A percentile compares a stretch with the other conserved stretches of the same genome.
These are phyloP conservation scores for Lasius fuliginosus DNA, from an alignment of 2,888 invertebrate species.

Conservation along the genomic window DNA sequence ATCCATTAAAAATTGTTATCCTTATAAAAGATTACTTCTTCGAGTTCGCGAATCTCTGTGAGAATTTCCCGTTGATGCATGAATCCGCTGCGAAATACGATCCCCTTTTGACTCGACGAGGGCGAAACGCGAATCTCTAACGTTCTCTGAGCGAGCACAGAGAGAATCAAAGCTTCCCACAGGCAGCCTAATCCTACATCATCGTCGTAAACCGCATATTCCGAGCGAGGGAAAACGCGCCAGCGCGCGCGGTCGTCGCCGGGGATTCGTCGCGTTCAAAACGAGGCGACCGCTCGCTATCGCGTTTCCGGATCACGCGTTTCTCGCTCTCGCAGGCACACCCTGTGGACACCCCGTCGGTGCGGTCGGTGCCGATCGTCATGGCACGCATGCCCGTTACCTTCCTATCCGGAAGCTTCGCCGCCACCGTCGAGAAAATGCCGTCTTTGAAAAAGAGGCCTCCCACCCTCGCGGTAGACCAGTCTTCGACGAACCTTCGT, in stretches of 20 bases:
- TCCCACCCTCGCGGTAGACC: slow-evolving; percentile 63
- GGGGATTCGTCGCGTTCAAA: slow-evolving; percentile 14
- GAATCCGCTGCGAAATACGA: slow-evolving; percentile 6
- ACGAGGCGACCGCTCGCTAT: slow-evolving; percentile 30
- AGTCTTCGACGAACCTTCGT: slow-evolving; percentile 75
- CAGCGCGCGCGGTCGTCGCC: not conserved
- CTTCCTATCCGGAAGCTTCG: slow-evolving; percentile 72
- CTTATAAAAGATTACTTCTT: not conserved
- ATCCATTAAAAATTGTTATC: slow-evolving; percentile 8
- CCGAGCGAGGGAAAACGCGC: not conserved
- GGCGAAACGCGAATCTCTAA: slow-evolving; percentile 34
- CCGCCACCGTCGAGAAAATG: slow-evolving; percentile 72
- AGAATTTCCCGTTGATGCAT: slow-evolving; percentile 9
- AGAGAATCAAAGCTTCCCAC: slow-evolving; percentile 23
- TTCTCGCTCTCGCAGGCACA: slow-evolving; percentile 65
- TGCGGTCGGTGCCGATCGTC: slow-evolving; percentile 65
- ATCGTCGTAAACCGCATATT: slow-evolving; percentile 4
- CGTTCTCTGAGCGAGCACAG: not conserved
- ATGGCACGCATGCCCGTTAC: slow-evolving; percentile 78
- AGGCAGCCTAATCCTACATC: slow-evolving; percentile 31
- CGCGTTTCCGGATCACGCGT: slow-evolving; percentile 49
- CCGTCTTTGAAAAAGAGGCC: slow-evolving; percentile 72
- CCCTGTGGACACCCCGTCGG: slow-evolving; percentile 66
- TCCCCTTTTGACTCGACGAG: slow-evolving; percentile 1
- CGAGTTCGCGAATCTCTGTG: slow-evolving; percentile 9